Conservation (phyloP, 1,140 invertebrate species). For the Drosophila repletoides region DNA sequence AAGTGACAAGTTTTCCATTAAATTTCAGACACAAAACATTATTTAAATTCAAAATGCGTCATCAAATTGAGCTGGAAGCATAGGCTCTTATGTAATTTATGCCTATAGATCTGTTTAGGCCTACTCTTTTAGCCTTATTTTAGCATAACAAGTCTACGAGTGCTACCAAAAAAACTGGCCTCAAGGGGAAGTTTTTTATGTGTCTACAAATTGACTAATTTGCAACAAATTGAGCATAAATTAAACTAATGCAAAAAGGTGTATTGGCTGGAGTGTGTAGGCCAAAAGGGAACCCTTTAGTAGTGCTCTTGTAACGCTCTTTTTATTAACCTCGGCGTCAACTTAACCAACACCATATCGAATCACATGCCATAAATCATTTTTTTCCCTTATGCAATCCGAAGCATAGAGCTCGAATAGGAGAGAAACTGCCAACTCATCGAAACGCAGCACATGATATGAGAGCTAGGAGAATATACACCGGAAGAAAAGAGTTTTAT, state of each 20-base stretch:
- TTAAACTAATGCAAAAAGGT: neutral
- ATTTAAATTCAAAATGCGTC: slow-evolving; percentile 42
- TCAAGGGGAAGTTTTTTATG: neutral
- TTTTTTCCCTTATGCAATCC: slow-evolving; percentile 75
- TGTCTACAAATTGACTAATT: neutral
- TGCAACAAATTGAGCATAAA: neutral
- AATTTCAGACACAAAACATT: slow-evolving; percentile 1
- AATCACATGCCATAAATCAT: slow-evolving; percentile 73
- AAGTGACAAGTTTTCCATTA: slow-evolving; percentile 41
- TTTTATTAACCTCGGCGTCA: slow-evolving; percentile 66
- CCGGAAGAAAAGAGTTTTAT: no score
- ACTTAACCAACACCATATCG: slow-evolving; percentile 33
- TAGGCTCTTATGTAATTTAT: slow-evolving; percentile 15
- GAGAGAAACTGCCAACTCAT: slow-evolving; percentile 43
- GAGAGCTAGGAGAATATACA: slow-evolving; percentile 20
- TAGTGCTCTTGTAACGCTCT: slow-evolving; percentile 52
- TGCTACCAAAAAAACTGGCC: neutral
- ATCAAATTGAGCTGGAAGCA: slow-evolving; percentile 6
- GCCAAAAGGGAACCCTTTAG: slow-evolving; percentile 23
- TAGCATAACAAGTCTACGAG: slow-evolving; percentile 29
- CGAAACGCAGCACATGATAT: slow-evolving; percentile 21
- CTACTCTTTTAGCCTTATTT: no score
- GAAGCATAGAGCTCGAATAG: slow-evolving; percentile 18
- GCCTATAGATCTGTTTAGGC: slow-evolving; percentile 2
- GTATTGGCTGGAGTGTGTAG: neutral